phyloP scores from a whole-genome alignment of 2,888 invertebrate species.

The Agonopterix heracliana region DNA sequence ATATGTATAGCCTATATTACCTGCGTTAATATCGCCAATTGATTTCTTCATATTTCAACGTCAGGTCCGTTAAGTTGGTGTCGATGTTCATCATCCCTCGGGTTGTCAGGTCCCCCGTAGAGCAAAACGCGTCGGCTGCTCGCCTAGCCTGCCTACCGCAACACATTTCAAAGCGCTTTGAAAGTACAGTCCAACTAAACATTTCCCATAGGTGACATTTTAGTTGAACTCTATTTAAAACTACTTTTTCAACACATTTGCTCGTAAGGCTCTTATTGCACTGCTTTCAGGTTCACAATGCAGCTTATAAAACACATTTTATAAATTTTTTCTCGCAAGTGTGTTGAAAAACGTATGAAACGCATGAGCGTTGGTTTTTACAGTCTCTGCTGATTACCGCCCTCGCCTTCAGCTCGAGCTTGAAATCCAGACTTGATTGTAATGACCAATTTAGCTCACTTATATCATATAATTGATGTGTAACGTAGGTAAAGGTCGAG shows the following conservation, averaged over 20 bases:
- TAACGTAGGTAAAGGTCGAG: background rate
- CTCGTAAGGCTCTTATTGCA: no score
- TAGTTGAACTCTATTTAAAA: background rate
- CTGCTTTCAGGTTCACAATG: no score
- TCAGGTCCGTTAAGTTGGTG: slow-evolving; percentile 34
- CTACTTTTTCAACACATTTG: no score
- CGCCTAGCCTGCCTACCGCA: background rate
- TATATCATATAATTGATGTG: no score
- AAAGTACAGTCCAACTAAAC: background rate
- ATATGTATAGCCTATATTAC: slow-evolving; percentile 55
- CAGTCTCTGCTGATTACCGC: no score
- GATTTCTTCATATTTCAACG: slow-evolving; percentile 36
- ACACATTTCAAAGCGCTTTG: background rate
- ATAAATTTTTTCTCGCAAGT: no score
- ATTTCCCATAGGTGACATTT: background rate
- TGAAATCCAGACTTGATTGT: no score
- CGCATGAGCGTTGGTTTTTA: no score
- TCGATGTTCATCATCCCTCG: slow-evolving; percentile 31
- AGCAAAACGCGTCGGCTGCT: slow-evolving; percentile 29
- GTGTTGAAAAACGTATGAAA: no score
- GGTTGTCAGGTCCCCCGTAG: slow-evolving; percentile 34
- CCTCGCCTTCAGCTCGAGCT: no score
- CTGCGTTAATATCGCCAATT: slow-evolving; percentile 42
- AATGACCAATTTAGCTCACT: no score
- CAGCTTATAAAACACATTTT: no score